Evolutionary conservation across 2,113 vertebrate genomes (phyloP).

Genomic region (Cyanoderma ruficeps): DNA sequence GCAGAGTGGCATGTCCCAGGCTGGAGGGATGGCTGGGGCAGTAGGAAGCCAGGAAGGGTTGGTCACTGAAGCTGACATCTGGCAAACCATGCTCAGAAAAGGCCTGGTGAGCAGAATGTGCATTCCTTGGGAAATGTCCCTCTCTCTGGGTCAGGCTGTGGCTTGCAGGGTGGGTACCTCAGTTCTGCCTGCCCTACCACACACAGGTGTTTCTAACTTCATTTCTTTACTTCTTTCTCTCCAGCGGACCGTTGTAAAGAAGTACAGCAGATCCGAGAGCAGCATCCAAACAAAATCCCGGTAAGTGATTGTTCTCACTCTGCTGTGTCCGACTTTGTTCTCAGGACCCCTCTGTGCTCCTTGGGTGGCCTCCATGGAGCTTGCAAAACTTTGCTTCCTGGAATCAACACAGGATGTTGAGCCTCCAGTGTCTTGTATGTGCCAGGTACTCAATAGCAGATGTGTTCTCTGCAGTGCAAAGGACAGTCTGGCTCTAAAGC

Average conservation of each 20-base stretch:
- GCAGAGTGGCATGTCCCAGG: neutral
- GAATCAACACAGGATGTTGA: neutral
- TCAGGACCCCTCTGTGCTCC: neutral
- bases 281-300: conserved; percentile 97
- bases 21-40: neutral
- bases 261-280: conserved; percentile 96
- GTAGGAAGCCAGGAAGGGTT: neutral
- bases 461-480: neutral
- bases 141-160: neutral
- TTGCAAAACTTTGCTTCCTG: neutral
- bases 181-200: neutral
- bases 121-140: neutral
- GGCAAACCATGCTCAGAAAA: neutral
- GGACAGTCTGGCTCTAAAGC: neutral
- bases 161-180: neutral
- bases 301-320: conserved; percentile 72
- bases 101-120: neutral
- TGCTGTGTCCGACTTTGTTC: neutral
- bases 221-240: neutral
- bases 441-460: neutral
- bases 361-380: neutral
- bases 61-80: neutral
- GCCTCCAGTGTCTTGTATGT: neutral
- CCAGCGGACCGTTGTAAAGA: conserved; percentile 96
- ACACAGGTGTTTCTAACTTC: neutral